Evolutionary conservation across 2,113 vertebrate species (phyloP), one percentile per base, ranked within the genome.

Genomic region (Campylomormyrus numenius): DNA sequence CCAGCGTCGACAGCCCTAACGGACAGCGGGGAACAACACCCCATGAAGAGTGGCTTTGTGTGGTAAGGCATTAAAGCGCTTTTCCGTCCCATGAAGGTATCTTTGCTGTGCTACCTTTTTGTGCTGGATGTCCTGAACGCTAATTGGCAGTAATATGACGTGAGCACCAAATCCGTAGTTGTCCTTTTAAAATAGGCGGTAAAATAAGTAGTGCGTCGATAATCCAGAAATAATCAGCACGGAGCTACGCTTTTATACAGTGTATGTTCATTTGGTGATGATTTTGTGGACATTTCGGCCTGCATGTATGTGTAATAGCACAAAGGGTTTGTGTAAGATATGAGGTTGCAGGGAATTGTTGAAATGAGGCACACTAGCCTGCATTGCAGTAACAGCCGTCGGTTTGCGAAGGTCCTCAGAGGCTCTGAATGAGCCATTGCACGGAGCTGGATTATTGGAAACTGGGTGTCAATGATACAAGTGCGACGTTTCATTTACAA

Each of bases 31-130:
- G 35, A 87, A 50, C 42, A 15, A 27, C 89, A 46, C 27, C 88
- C 27, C 88, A 45, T 31, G 45, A 48, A 50, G n/a, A 21, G 88
- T 42, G 19, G 92, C 56, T 88, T 92, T 92, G 92, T 90, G 88
- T 92, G 88, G 70, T 92, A 90, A 94, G 95, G 95, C 95, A 80
- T 80, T 19, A 80, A 42, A 80, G 74, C 31, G 74, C 15, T 39
- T 80, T 19, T 80, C 35, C 35, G 15, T 39, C 15, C 74, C 4
- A 42, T 5, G 0, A 39, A 39, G n/a, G 46, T 48, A 9, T 50
- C 0, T 49, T 21, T 89, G 11, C 35, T 88, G 3, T 77, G 39
- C 0, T 31, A 39, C 70, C 31, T 80, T 80, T 42, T 42, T 42
- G 13, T 42, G 35, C 74, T 80, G 74, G 35, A 80, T 80, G 74